Evolutionary conservation across 2,888 invertebrate species (phyloP), one percentile per base, ranked within the genome.

Genomic region (Danaus chrysippus): DNA sequence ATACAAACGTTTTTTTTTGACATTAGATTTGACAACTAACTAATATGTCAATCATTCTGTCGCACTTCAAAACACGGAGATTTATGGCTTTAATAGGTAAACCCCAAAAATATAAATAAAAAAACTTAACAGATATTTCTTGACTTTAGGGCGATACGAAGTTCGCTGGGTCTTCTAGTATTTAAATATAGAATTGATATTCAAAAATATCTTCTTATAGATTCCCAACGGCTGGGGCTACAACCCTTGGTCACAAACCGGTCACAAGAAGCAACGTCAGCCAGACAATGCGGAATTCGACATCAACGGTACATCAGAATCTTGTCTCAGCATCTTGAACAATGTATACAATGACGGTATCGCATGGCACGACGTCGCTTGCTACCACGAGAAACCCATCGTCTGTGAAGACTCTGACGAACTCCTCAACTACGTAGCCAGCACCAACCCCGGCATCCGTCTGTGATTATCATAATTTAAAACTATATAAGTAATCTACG

Each of bases 271-370:
- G 90, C 92, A 92, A 72, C 94, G 93, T 61, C 97, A 97, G 82
- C 97, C 97, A 23, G 97, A 97, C 86, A 97, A 97, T 82, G 96
- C 97, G 0, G 97, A 97, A 84, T 97, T 94, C 86, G 96, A 96
- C 78, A 96, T 97, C 85, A 97, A 96, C 87, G 93, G 94, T 66
- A 97, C 97, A 67, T 94, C 93, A 68, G 97, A 97, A 83, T 96
- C 97, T 44, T 97, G 97, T 76, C 84, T 97, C 76, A 95, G 96
- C 62, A 93, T 97, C 68, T 92, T 97, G 68, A 97, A 97, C 92
- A 97, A 97, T 85, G 97, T 97, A 9, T 97, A 97, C 93, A 96
- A 95, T 78, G 97, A 97, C 79, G 97, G 97, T 70, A 96, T 97
- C 81, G 96, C 96, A 70, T 97, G 97, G 97, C 97, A 97, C 87